Evolutionary conservation across 1,140 invertebrate genomes (phyloP).

Genomic region (Aphelenchoides avenae): DNA sequence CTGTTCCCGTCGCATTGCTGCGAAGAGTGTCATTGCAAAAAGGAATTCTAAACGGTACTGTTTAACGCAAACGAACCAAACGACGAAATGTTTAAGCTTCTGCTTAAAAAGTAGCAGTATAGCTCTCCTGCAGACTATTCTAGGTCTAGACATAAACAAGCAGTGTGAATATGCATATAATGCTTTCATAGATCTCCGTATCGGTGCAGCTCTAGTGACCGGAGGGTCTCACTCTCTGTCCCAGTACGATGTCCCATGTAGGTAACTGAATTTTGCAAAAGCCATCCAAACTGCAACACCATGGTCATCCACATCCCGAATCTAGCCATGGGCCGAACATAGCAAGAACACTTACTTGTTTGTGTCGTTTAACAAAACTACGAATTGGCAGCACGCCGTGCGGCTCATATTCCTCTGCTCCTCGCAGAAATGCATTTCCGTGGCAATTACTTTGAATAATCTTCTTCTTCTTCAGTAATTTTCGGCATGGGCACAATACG

Average conservation of each 20-base stretch:
- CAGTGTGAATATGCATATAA: slow-evolving; percentile 7
- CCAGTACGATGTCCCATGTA: background rate
- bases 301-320: no score
- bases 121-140: no score
- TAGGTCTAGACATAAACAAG: no score
- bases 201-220: background rate
- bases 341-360: slow-evolving; percentile 14
- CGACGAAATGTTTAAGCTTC: slow-evolving; percentile 1
- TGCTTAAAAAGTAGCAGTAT: no score
- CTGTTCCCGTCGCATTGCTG: no score
- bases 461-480: background rate
- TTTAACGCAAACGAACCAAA: slow-evolving; percentile 4
- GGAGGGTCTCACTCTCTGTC: background rate
- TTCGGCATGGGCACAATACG: background rate
- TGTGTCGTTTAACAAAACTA: slow-evolving; percentile 19
- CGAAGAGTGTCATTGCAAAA: no score
- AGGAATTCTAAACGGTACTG: background rate
- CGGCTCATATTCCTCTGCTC: slow-evolving; percentile 11
- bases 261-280: background rate
- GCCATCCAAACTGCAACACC: background rate
- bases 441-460: slow-evolving; percentile 4
- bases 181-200: background rate
- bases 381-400: slow-evolving; percentile 22
- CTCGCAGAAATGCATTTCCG: slow-evolving; percentile 16
- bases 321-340: no score